These are phyloP conservation scores for Silurus asotus DNA, from an alignment of 2,113 vertebrate species.

Conservation along the genomic window DNA sequence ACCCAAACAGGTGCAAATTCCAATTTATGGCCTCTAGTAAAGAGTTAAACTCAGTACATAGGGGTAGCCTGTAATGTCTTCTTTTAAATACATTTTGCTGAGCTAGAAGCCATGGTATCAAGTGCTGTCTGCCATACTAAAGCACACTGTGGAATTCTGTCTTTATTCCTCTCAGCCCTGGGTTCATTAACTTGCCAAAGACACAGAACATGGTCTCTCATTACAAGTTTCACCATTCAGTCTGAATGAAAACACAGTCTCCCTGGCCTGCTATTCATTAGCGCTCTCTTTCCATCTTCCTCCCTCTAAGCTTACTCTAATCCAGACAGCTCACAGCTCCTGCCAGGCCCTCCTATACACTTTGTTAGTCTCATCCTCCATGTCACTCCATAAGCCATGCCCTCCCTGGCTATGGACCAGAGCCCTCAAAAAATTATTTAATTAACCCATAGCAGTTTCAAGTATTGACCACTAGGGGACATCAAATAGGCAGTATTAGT, in stretches of 20 bases:
- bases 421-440: not conserved
- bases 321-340: not conserved
- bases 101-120: not conserved
- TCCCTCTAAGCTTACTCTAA: not conserved
- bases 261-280: slow-evolving; percentile 14
- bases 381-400: not conserved
- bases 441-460: not conserved
- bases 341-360: not conserved
- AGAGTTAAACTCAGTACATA: not conserved
- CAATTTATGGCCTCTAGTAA: no score
- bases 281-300: not conserved
- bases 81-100: not conserved
- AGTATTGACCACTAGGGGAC: not conserved
- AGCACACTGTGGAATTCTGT: not conserved
- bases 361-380: slow-evolving; percentile 9
- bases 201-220: slow-evolving; percentile 9
- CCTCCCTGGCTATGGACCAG: not conserved
- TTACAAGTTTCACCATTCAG: slow-evolving; percentile 12
- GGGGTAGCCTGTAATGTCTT: not conserved
- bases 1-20: no score
- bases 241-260: not conserved
- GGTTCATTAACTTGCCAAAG: slow-evolving; percentile 28
- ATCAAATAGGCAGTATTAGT: not conserved
- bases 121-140: not conserved
- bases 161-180: not conserved